Percentiles rank a stretch among this genome's conserved stretches.
Conservation (phyloP, 2,797 vertebrate genomes). For the Cottoperca gobio region DNA sequence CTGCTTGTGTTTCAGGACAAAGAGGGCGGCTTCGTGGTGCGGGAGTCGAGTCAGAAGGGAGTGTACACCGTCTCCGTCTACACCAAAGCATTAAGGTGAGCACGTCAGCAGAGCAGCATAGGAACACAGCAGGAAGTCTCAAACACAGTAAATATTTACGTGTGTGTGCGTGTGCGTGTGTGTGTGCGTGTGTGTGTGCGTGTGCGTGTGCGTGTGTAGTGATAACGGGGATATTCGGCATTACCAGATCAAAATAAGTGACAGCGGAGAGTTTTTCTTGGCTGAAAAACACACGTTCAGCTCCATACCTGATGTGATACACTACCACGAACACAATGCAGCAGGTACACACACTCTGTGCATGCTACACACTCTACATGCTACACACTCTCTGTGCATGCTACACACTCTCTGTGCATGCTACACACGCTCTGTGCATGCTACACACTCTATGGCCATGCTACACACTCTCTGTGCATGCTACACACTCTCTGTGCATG, state of each 20-base stretch:
- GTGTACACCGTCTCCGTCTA: conserved; percentile 89
- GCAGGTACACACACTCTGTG: not conserved
- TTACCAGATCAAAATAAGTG: conserved; percentile 89
- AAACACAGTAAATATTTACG: not conserved
- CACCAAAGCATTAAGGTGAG: conserved; percentile 81
- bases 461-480: too few relatives aligned
- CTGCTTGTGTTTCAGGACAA: conserved; percentile 79
- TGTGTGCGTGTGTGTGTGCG: not conserved
- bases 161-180: too few relatives aligned
- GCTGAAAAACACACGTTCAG: conserved; percentile 88
- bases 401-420: not conserved
- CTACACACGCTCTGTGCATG: too few relatives aligned
- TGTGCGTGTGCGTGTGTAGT: conserved; percentile 27
- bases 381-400: not conserved
- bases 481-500: too few relatives aligned
- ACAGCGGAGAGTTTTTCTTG: conserved; percentile 84
- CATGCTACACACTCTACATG: not conserved
- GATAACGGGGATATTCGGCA: conserved; percentile 81
- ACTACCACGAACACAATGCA: conserved; percentile 82
- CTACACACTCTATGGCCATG: too few relatives aligned
- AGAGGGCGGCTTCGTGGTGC: conserved; percentile 90
- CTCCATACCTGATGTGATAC: conserved; percentile 87
- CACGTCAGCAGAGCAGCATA: too few relatives aligned
- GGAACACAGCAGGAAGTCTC: rapidly evolving
- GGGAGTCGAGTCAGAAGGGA: conserved; percentile 89